A percentile compares a stretch with the other conserved stretches of the same genome.
Evolutionary conservation across 2,888 invertebrate genomes (phyloP).

Genomic region (Eupelmus urozonus): DNA sequence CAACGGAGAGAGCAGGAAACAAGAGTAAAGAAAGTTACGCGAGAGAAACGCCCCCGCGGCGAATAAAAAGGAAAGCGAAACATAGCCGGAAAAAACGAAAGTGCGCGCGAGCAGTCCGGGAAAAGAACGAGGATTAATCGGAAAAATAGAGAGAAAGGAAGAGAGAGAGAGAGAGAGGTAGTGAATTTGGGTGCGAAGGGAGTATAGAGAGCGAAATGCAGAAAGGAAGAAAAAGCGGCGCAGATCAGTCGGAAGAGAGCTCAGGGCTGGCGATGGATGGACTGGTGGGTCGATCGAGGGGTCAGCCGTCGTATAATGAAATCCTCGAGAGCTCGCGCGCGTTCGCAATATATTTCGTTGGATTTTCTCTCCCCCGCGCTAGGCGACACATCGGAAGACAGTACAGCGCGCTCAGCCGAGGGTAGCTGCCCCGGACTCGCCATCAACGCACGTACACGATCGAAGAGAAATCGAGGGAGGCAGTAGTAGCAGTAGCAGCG

Average conservation of each 20-base stretch:
- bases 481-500: neutral
- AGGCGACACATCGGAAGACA: constrained; percentile 9
- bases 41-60: neutral
- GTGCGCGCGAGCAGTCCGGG: neutral
- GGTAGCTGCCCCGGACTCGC: neutral
- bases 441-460: neutral
- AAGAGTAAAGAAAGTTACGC: neutral
- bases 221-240: neutral
- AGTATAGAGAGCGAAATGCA: constrained; percentile 16
- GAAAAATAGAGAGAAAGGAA: neutral
- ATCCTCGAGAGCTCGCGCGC: no score
- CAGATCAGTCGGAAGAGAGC: neutral
- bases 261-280: neutral
- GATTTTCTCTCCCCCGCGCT: neutral
- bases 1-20: neutral
- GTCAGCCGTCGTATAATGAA: constrained; percentile 25
- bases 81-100: no score
- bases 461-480: constrained; percentile 17
- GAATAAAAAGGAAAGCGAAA: no score
- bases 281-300: neutral
- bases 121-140: neutral
- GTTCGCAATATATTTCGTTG: constrained; percentile 24
- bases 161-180: neutral
- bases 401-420: no score
- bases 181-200: constrained; percentile 22